These are phyloP conservation scores for Palaemon carinicauda DNA, from an alignment of 1,140 invertebrate species.

Conservation along the genomic window DNA sequence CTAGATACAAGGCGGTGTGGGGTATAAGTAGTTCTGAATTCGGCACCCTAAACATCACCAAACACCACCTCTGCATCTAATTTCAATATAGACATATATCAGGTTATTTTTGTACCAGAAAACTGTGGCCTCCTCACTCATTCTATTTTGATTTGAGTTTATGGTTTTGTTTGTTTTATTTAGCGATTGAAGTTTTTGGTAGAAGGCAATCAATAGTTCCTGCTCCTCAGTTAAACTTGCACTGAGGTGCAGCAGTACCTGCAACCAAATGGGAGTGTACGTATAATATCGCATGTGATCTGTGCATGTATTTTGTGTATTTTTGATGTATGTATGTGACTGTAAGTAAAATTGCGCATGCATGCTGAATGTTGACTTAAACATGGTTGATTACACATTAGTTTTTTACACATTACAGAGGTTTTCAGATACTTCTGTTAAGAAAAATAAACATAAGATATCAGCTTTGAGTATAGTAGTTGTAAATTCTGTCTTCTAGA, in stretches of 20 bases:
- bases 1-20: conserved; percentile 45
- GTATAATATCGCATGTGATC: not conserved
- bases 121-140: conserved; percentile 56
- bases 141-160: conserved; percentile 42
- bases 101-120: conserved; percentile 57
- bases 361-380: too few species aligned
- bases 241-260: conserved; percentile 53
- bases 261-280: conserved; percentile 44
- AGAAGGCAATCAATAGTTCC: conserved; percentile 53
- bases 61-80: conserved; percentile 44
- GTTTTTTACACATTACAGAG: too few species aligned
- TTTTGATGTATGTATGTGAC: too few species aligned
- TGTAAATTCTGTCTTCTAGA: too few species aligned
- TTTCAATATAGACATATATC: conserved; percentile 51
- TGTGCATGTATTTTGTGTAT: too few species aligned
- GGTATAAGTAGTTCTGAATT: not conserved
- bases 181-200: conserved; percentile 39
- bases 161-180: conserved; percentile 20
- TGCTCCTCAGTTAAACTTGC: conserved; percentile 33
- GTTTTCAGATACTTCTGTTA: too few species aligned
- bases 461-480: too few species aligned
- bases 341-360: too few species aligned
- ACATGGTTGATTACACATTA: too few species aligned
- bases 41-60: conserved; percentile 26
- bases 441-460: too few species aligned